A percentile compares a stretch with the other conserved stretches of the same genome.
Conservation (phyloP, 2,113 vertebrate genomes). For the Psilopsiagon aurifrons region DNA sequence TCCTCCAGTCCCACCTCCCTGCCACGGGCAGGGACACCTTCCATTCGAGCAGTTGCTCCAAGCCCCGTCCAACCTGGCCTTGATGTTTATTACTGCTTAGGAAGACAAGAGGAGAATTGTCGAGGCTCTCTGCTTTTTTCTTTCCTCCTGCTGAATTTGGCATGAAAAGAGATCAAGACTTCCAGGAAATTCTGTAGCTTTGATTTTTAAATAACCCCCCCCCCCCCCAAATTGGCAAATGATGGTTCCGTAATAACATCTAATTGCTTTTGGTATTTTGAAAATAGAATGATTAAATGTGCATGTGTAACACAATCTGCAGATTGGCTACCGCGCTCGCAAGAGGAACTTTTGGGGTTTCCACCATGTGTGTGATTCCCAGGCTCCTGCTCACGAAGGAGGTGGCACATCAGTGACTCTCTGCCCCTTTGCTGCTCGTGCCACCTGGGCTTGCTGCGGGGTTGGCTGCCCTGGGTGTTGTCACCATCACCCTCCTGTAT, state of each 20-base stretch:
- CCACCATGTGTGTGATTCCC: neutral
- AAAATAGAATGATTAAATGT: neutral
- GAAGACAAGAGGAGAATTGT: neutral
- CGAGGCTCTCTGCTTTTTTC: neutral
- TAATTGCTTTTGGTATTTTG: slow-evolving; percentile 36
- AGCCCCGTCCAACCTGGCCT: neutral
- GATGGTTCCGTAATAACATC: neutral
- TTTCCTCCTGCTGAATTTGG: neutral
- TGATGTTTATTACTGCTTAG: neutral
- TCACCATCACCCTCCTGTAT: neutral
- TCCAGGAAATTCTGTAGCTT: slow-evolving; percentile 57
- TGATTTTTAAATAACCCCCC: neutral
- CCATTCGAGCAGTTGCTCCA: neutral
- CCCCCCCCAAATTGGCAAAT: neutral
- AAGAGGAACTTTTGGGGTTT: neutral
- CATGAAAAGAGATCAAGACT: slow-evolving; percentile 12
- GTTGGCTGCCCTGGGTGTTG: neutral
- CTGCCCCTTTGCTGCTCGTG: neutral
- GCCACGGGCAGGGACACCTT: neutral
- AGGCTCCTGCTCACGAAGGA: neutral
- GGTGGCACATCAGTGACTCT: accelerated
- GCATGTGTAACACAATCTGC: neutral
- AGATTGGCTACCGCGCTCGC: neutral
- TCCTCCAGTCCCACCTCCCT: neutral
- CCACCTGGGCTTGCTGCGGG: neutral